Conservation (phyloP, 2,888 invertebrate species). For the Pandemis cinnamomeana region DNA sequence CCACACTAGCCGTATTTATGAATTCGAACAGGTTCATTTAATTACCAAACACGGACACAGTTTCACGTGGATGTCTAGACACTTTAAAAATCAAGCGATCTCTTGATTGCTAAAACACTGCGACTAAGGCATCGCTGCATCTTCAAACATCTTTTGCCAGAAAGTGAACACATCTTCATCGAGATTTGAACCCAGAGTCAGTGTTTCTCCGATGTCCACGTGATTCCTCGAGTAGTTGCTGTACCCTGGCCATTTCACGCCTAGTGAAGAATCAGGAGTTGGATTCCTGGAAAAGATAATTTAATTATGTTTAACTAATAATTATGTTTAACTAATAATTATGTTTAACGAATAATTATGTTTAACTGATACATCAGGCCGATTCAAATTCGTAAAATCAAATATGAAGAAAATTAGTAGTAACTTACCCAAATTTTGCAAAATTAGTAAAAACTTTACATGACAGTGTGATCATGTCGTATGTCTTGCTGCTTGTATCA, state of each 20-base stretch:
- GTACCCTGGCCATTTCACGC: conserved; percentile 27
- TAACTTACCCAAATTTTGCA: conserved; percentile 1
- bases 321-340: too few species aligned
- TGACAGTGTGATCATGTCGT: neutral
- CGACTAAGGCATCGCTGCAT: conserved; percentile 8
- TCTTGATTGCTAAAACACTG: neutral
- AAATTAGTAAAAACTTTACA: conserved; percentile 15
- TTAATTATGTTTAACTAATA: too few species aligned
- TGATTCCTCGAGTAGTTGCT: neutral
- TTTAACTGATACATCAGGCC: neutral
- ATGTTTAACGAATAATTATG: too few species aligned
- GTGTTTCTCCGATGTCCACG: conserved; percentile 26
- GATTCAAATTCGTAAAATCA: neutral
- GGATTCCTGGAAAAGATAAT: conserved; percentile 27
- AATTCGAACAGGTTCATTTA: too few species aligned
- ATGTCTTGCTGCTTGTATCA: neutral
- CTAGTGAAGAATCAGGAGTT: conserved; percentile 34
- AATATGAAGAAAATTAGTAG: neutral
- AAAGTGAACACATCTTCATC: conserved; percentile 33
- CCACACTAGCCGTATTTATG: too few species aligned
- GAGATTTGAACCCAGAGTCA: conserved; percentile 18
- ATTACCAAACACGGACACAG: too few species aligned
- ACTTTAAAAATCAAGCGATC: neutral
- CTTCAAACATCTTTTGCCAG: conserved; percentile 41
- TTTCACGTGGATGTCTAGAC: too few species aligned